Conservation (phyloP, 2,888 invertebrate genomes). For the Campoplex nolae region DNA sequence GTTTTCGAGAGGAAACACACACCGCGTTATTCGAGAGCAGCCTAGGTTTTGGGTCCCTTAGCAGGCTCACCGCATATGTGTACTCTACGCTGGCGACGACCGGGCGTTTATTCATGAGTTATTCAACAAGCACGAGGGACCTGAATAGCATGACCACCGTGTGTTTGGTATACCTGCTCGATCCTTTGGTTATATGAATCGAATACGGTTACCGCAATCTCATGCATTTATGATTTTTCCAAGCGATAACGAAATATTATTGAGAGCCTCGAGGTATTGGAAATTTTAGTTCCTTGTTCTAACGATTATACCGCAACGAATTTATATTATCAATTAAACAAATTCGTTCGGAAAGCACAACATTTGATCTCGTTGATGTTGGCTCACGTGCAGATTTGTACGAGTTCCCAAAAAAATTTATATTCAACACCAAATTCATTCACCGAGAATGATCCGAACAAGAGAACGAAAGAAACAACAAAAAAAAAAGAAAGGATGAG, state of each 20-base stretch:
- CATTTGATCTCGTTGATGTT: neutral
- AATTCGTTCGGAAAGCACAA: neutral
- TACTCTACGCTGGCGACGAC: conserved; percentile 44
- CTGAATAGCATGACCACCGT: conserved; percentile 71
- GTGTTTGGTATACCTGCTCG: conserved; percentile 68
- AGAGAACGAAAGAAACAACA: too few relatives aligned
- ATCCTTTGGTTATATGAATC: conserved; percentile 76
- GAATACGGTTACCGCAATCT: conserved; percentile 68
- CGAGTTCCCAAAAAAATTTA: neutral
- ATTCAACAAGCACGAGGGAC: conserved; percentile 78
- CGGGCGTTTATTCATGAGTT: conserved; percentile 81
- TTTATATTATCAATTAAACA: neutral
- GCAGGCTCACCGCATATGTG: conserved; percentile 38
- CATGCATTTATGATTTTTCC: conserved; percentile 72
- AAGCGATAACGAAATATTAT: conserved; percentile 12
- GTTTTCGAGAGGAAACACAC: conserved; percentile 19
- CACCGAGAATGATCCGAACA: neutral
- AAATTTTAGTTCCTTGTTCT: neutral
- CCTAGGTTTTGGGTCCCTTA: conserved; percentile 15
- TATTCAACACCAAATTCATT: neutral
- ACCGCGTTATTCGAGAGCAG: conserved; percentile 1
- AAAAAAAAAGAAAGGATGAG: neutral
- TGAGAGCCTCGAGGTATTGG: conserved; percentile 2
- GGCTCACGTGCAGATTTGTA: too few relatives aligned
- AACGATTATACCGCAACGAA: neutral